Base-by-base conservation (phyloP, 2,113 vertebrate genomes). In the Carassius auratus region DNA sequence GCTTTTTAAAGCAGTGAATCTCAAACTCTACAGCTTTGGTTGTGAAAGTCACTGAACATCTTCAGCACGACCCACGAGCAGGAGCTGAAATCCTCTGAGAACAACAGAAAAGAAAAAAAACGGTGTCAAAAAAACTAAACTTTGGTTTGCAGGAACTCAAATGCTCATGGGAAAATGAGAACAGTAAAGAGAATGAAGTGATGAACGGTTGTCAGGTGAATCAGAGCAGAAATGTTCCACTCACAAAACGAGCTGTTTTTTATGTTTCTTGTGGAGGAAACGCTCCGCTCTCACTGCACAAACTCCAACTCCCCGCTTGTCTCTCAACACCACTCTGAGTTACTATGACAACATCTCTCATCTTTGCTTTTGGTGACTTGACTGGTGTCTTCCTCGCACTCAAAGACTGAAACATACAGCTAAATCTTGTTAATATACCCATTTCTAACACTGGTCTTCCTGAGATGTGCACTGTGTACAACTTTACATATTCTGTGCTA, bases 1-100 rank as follows among this genome's bases (percentile, higher is more conserved):
- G 91, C 90, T 92, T 87, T 88, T 86, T 88, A 26, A 61, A 69
- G 82, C 62, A 57, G 86, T 36, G 79, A 88, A 74, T 85, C 83
- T 85, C 73, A 74, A 61, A 74, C 84, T 84, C 78, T 89, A 87
- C 62, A 84, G 86, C 92, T 92, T 93, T 92, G 92, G 93, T 89
- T 90, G 88, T 90, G 90, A 68, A 74, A 84, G 83, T 71, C 4
- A 7, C 81, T 33, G 62, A 69, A 75, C 5, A 85, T 84, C 48
- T 81, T 75, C 59, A 76, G 73, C 26, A 14, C 21, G 76, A 42
- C 30, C 73, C 26, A 50, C 0, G 38, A 52, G 45, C 55, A 76
- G 10, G 7, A 42, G 76, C 66, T 74, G 57, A 61, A 69, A 64
- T 76, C 23, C 83, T 68, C 62, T 73, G 78, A 48, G 75, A 80